These are phyloP conservation scores for Burhinus bistriatus DNA, from an alignment of 2,113 vertebrate species.

Conservation along the genomic window DNA sequence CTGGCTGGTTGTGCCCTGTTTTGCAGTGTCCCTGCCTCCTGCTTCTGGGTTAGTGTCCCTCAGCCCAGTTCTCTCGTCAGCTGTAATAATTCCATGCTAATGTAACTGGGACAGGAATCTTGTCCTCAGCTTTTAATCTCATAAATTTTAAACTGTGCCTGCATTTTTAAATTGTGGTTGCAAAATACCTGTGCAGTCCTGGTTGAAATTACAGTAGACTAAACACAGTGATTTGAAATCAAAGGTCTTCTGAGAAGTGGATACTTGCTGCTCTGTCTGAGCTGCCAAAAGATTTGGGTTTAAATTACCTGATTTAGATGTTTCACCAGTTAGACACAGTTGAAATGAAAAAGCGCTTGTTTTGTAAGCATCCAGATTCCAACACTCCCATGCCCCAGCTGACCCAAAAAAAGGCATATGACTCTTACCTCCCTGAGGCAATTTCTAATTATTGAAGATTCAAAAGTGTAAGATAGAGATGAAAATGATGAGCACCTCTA, in stretches of 20 bases:
- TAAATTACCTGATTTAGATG: slow-evolving; percentile 45
- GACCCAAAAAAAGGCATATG: neutral
- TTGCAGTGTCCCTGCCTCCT: neutral
- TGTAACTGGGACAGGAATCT: neutral
- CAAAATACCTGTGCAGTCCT: neutral
- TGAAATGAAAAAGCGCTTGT: slow-evolving; percentile 41
- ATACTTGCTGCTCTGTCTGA: slow-evolving; percentile 21
- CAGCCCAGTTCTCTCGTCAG: neutral
- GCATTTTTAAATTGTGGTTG: neutral
- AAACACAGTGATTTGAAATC: neutral
- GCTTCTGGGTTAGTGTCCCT: neutral
- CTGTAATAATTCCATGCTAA: neutral
- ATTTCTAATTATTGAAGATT: neutral
- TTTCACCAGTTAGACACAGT: slow-evolving; percentile 9
- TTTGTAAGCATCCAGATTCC: neutral
- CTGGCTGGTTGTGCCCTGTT: neutral
- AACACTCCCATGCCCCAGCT: neutral
- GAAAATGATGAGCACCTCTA: neutral
- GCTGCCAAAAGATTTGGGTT: slow-evolving; percentile 32
- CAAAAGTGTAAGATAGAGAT: neutral
- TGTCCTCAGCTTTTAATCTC: neutral
- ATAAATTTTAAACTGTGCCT: neutral
- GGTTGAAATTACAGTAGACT: slow-evolving; percentile 51
- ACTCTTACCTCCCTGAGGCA: neutral
- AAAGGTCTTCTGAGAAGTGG: slow-evolving; percentile 7